phyloP scores from a whole-genome alignment of 2,113 vertebrate genomes.

The Serilophus lunatus region DNA sequence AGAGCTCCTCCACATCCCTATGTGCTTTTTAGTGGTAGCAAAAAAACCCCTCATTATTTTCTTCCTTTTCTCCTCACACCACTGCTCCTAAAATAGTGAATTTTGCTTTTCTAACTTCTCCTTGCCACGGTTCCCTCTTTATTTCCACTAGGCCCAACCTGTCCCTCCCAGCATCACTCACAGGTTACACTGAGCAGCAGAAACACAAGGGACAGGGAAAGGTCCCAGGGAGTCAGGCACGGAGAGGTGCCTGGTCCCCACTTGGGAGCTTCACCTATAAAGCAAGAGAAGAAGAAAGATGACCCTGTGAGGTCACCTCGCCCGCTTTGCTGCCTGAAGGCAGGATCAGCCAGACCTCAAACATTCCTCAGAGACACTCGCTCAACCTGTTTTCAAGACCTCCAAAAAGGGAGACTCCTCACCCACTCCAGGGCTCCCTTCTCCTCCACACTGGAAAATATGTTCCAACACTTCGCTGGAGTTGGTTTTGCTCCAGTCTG shows the following conservation, averaged over 20 bases:
- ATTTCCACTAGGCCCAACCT: neutral
- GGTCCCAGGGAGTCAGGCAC: neutral
- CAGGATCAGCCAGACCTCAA: constrained; percentile 31
- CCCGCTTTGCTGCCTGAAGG: neutral
- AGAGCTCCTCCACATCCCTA: neutral
- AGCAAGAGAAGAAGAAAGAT: neutral
- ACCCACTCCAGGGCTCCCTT: neutral
- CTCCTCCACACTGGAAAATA: neutral
- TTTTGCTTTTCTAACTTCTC: neutral
- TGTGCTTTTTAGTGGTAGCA: neutral
- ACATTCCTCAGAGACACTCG: constrained; percentile 27
- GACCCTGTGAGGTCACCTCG: neutral
- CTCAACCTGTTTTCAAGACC: constrained; percentile 29
- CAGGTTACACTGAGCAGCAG: neutral
- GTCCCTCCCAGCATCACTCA: neutral
- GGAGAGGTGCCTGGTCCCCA: neutral
- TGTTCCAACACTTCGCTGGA: neutral
- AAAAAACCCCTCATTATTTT: neutral
- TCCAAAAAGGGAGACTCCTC: neutral
- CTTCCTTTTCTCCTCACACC: neutral
- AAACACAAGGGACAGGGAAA: fast-evolving
- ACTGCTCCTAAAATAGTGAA: neutral
- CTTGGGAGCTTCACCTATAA: neutral
- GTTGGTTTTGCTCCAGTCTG: neutral
- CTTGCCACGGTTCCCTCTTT: neutral